Conservation (phyloP, 2,888 invertebrate genomes). For the Protodeltote pygarga region DNA sequence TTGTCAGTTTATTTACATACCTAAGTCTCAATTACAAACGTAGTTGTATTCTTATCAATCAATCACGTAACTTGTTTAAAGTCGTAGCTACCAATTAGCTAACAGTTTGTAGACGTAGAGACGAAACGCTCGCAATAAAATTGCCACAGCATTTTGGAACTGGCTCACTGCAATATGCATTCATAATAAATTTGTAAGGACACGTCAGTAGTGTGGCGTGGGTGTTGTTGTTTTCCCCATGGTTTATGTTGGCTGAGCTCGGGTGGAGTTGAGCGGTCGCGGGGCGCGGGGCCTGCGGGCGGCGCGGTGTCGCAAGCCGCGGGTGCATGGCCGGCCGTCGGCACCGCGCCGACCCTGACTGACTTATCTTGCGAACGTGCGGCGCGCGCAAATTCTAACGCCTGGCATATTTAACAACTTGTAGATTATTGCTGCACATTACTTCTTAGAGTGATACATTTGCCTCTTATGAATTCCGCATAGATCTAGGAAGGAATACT, state of each 20-base stretch:
- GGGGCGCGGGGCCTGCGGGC: slow-evolving; percentile 44
- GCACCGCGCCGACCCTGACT: slow-evolving; percentile 86
- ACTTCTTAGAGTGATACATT: slow-evolving; percentile 33
- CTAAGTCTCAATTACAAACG: slow-evolving; percentile 25
- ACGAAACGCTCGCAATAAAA: slow-evolving; percentile 44
- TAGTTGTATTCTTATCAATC: slow-evolving; percentile 18
- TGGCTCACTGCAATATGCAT: slow-evolving; percentile 63
- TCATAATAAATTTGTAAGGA: slow-evolving; percentile 60
- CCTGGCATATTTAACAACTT: slow-evolving; percentile 78
- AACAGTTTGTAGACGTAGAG: slow-evolving; percentile 23
- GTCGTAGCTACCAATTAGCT: slow-evolving; percentile 21
- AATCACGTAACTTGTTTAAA: slow-evolving; percentile 16
- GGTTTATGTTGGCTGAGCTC: slow-evolving; percentile 58
- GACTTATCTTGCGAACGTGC: slow-evolving; percentile 86
- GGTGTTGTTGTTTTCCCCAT: slow-evolving; percentile 73
- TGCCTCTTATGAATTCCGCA: slow-evolving; percentile 11
- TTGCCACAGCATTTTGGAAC: slow-evolving; percentile 55
- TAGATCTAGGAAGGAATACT: slow-evolving; percentile 3
- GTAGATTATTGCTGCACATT: slow-evolving; percentile 67
- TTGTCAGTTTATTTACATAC: slow-evolving; percentile 16
- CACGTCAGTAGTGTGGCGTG: slow-evolving; percentile 61
- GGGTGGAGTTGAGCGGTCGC: slow-evolving; percentile 46
- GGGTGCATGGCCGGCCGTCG: slow-evolving; percentile 86
- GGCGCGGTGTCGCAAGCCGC: slow-evolving; percentile 74
- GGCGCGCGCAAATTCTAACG: slow-evolving; percentile 85